These are phyloP conservation scores for Electrophaes corylata DNA, from an alignment of 2,888 invertebrate species.

Conservation along the genomic window DNA sequence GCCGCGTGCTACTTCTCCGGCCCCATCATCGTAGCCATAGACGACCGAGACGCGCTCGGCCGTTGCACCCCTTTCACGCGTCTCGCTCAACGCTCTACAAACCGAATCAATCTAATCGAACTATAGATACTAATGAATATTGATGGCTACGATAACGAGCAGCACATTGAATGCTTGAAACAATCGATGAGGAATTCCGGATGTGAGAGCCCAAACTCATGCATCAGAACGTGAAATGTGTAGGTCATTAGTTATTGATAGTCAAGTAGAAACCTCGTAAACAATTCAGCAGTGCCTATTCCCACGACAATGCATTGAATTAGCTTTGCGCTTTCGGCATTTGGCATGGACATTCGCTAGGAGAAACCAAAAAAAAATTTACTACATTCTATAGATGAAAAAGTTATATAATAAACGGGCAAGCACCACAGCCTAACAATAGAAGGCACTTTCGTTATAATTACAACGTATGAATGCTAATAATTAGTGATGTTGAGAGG, in stretches of 20 bases:
- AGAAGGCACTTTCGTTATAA: conserved; percentile 34
- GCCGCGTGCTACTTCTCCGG: conserved; percentile 69
- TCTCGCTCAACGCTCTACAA: conserved; percentile 79
- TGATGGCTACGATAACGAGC: conserved; percentile 50
- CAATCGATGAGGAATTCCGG: conserved; percentile 54
- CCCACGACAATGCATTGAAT: conserved; percentile 12
- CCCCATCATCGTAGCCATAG: conserved; percentile 47
- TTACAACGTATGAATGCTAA: conserved; percentile 36
- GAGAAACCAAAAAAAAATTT: conserved; percentile 32
- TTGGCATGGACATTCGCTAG: conserved; percentile 12
- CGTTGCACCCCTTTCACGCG: conserved; percentile 82
- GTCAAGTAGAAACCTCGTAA: conserved; percentile 9
- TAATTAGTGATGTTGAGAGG: conserved; percentile 30
- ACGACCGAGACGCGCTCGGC: conserved; percentile 64
- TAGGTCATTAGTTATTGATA: conserved; percentile 18
- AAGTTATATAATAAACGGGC: conserved; percentile 33
- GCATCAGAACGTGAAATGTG: conserved; percentile 25
- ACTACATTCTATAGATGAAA: conserved; percentile 33
- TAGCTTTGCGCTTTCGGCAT: conserved; percentile 13
- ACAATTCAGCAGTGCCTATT: conserved; percentile 3
- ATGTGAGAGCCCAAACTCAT: conserved; percentile 42
- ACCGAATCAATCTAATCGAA: conserved; percentile 71
- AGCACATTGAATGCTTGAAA: conserved; percentile 50
- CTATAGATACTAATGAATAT: conserved; percentile 63
- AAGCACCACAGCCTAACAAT: conserved; percentile 34